Evolutionary conservation across 2,797 vertebrate genomes (phyloP), one percentile per base, ranked within the genome.

Genomic region (Cygnus olor): DNA sequence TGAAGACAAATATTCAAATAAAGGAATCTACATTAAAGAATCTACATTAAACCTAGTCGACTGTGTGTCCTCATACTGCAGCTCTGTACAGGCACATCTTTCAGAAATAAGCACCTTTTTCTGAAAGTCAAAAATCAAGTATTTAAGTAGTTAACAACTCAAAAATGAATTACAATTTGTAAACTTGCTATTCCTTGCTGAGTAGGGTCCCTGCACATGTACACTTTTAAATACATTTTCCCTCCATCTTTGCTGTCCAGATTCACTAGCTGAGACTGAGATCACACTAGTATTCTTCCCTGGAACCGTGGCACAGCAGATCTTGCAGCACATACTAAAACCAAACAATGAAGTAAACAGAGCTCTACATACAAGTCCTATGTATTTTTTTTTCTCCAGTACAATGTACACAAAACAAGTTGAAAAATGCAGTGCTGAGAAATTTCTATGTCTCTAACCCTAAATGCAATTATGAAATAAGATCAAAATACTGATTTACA

Each of bases 401-500:
- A 88, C 74, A 47, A 42, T 54, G 51, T 56, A 60, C 28, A 80
- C 11, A 78, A 65, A 42, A 12, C 19, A 27, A 86, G 78, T 80
- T 66, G 77, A 88, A 66, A 85, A 82, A 63, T 16, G 69, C 66
- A 93, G 85, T 68, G 76, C 78, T 71, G 90, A 84, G 60, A 90
- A 80, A 49, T 57, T 84, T 93, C 77, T 51, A 77, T 63, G 54
- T 78, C 69, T 91, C 63, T 83, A 42, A 86, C 49, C 11, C 85
- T 76, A 96, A 93, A 94, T 22, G 60, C 10, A 65, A 21, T 42
- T 68, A 71, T 30, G 69, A 88, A 85, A 32, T 47, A 90, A 77
- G 80, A 80, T 54, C 53, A 88, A 93, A 79, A 57, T 94, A 81
- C 61, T 80, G 65, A 87, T 80, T 66, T 82, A 66, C 76, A 92